phyloP scores from a whole-genome alignment of 64 coral and sea anemone genomes.

The Stichodactyla mertensii region DNA sequence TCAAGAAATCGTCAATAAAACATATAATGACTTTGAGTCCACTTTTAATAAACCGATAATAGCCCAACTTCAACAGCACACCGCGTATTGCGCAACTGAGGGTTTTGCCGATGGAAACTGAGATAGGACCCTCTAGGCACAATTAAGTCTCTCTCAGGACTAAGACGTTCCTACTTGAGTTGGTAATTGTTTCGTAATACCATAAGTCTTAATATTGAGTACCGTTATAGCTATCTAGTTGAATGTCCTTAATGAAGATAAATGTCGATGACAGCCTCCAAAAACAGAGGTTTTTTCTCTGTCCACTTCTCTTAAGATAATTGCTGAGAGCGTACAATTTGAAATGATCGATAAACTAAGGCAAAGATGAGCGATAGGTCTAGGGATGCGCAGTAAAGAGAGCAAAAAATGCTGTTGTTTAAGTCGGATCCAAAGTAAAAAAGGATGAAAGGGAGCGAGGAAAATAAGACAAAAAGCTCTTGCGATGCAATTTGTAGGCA shows the following conservation, averaged over 20 bases:
- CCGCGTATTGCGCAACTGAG: background rate
- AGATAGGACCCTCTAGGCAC: constrained; percentile 4
- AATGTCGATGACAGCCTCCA: background rate
- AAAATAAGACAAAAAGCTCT: background rate
- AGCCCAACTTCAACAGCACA: background rate
- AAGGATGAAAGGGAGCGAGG: background rate
- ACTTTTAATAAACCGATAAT: constrained; percentile 22
- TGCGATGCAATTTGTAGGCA: too few species aligned
- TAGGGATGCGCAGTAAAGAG: background rate
- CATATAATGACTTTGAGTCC: constrained; percentile 9
- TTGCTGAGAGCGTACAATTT: background rate
- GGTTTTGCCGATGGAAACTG: background rate
- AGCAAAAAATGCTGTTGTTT: background rate
- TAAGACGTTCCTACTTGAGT: background rate
- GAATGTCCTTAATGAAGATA: constrained; percentile 7
- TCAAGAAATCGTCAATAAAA: constrained; percentile 17
- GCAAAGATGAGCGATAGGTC: background rate
- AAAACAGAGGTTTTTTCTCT: background rate
- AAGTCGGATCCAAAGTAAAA: background rate
- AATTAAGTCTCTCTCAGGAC: constrained; percentile 10
- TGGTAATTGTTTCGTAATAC: constrained; percentile 1
- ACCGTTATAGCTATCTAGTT: background rate
- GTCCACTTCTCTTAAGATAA: background rate
- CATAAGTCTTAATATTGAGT: background rate
- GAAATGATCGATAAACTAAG: background rate